Base-by-base conservation (phyloP, 2,797 vertebrate species). In the Clarias pachynema region DNA sequence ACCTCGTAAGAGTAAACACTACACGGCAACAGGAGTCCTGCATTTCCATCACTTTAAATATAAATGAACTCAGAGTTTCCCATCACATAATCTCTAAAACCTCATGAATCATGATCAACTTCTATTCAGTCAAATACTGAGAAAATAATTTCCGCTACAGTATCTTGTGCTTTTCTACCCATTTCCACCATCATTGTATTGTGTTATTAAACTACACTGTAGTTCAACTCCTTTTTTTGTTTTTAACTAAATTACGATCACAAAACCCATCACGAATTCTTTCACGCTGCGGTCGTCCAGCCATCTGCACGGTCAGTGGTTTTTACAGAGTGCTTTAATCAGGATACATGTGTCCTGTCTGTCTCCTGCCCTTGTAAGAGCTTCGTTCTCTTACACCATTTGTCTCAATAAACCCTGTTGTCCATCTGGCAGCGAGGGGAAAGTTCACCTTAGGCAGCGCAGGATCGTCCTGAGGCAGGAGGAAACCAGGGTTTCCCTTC, bases 331-430 rank as follows among this genome's bases (percentile, higher is more conserved):
- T 26, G n/a, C 37, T 81, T 82, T 72, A 85, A 83, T 57, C 60
- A 34, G 70, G 68, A 82, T 40, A 34, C 49, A 83, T 65, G 82
- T 57, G 74, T 59, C 57, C 69, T 66, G 70, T 82, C 86, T 74
- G 87, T 78, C 81, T 69, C 73, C 53, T 79, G 69, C 80, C 75
- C 49, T 26, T 16, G 14, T 59, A 82, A 82, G 56, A 53, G 49
- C 84, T 82, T 78, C 66, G 63, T 8, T 26, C 49, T 70, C 24
- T 75, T 73, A 72, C 66, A 79, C 66, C 87, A 88, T 89, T 87
- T 88, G 87, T 87, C 84, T 84, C 78, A 87, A 87, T 87, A 88
- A 87, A 84, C 78, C 56, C 57, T 2, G 66, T 49, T 75, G 79
- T 80, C 40, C 56, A 69, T 77, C 82, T 86, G 84, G 75, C 69